Evolutionary conservation across 1,140 invertebrate species (phyloP).

Genomic region (Steinernema feltiae): DNA sequence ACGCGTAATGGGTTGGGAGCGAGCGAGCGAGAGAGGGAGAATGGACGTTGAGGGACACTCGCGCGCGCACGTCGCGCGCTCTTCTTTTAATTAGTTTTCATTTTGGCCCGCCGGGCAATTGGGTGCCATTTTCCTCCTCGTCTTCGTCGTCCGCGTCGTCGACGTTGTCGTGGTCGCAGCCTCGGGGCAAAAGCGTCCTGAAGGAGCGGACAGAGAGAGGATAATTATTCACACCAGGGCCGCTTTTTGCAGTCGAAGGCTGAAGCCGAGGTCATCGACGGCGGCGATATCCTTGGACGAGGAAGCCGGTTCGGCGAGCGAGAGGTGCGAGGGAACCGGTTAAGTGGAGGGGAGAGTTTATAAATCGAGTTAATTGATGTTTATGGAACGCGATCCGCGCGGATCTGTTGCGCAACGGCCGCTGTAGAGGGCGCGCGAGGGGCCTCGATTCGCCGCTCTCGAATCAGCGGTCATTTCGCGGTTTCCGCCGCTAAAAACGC

Average conservation of each 20-base stretch:
- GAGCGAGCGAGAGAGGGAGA: not conserved
- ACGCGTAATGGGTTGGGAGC: not conserved
- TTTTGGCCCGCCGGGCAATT: conserved; percentile 14
- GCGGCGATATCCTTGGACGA: not conserved
- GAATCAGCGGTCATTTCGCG: not conserved
- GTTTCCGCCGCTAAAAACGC: not conserved
- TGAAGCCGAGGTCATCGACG: too few relatives aligned
- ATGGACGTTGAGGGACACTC: not conserved
- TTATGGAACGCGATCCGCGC: not conserved
- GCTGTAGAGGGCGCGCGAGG: not conserved
- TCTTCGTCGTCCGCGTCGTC: not conserved
- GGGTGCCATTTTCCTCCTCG: not conserved
- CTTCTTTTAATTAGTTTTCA: conserved; percentile 14
- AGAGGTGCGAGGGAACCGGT: not conserved
- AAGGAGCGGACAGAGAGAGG: not conserved
- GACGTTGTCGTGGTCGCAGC: not conserved
- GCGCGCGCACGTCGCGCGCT: not conserved
- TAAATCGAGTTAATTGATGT: conserved; percentile 15
- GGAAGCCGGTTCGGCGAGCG: not conserved
- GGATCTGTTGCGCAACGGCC: not conserved
- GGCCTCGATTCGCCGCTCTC: not conserved
- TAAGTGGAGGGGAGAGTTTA: conserved; percentile 12
- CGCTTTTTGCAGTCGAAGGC: not conserved
- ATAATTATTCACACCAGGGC: not conserved
- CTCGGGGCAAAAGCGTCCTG: not conserved